A percentile compares a stretch with the other conserved stretches of the same genome.
Evolutionary conservation across 2,888 invertebrate species (phyloP).

Genomic region (Nomada lathburiana): DNA sequence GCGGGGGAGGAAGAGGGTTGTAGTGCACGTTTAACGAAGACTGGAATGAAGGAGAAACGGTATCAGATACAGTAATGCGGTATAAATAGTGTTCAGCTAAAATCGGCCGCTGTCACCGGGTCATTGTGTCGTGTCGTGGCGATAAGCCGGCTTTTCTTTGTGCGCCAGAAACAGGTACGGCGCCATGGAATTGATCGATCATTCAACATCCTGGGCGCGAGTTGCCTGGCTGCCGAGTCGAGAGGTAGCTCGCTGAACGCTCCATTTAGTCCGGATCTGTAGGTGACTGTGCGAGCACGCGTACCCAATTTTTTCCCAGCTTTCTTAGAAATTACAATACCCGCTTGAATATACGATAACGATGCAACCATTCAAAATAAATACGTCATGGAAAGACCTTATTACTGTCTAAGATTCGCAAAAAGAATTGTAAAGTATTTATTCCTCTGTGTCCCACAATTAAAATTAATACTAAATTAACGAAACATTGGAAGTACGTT

Average conservation of each 20-base stretch:
- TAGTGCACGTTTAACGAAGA: constrained; percentile 34
- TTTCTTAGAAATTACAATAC: constrained; percentile 27
- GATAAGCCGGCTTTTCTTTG: constrained; percentile 66
- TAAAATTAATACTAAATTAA: constrained; percentile 2
- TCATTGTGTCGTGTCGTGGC: constrained; percentile 59
- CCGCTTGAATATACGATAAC: no score
- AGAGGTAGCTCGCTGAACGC: constrained; percentile 46
- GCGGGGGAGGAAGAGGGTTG: neutral
- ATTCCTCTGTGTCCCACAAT: neutral
- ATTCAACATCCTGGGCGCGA: constrained; percentile 61
- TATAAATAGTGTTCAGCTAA: constrained; percentile 51
- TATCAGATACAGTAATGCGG: constrained; percentile 34
- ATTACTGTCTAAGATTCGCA: no score
- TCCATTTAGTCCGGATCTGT: constrained; percentile 59
- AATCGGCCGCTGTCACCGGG: constrained; percentile 67
- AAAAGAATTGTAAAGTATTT: no score
- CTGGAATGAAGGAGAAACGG: neutral
- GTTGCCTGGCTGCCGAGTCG: constrained; percentile 37
- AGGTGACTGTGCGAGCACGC: constrained; percentile 28
- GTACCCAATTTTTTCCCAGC: constrained; percentile 25
- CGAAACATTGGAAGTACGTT: neutral
- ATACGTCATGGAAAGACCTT: no score
- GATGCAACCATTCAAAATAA: no score
- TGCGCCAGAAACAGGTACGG: constrained; percentile 66
- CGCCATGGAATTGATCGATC: constrained; percentile 71